These are phyloP conservation scores for Hyalella azteca DNA, from an alignment of 2,888 invertebrate genomes.

Conservation along the genomic window DNA sequence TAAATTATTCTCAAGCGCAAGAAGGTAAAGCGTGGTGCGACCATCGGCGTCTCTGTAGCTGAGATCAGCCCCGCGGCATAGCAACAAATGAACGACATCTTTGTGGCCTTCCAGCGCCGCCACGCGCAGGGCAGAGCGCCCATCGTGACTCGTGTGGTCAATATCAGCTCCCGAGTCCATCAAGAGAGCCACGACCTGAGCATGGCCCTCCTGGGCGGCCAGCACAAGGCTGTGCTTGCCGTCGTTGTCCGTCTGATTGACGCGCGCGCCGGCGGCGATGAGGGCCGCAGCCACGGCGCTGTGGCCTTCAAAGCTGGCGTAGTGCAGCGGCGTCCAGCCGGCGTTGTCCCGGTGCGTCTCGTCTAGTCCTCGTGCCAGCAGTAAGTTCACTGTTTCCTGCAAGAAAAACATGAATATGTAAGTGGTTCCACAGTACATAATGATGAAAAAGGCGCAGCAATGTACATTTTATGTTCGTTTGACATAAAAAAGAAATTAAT, in stretches of 20 bases:
- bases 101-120: slow-evolving; percentile 86
- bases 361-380: slow-evolving; percentile 79
- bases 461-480: background rate
- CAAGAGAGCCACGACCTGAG: slow-evolving; percentile 71
- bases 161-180: slow-evolving; percentile 79
- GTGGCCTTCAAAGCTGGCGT: slow-evolving; percentile 91
- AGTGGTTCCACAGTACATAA: background rate
- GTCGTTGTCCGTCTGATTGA: slow-evolving; percentile 89
- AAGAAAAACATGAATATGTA: slow-evolving; percentile 48
- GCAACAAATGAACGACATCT: slow-evolving; percentile 73
- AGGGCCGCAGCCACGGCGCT: slow-evolving; percentile 80
- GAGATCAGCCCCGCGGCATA: slow-evolving; percentile 80
- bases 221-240: slow-evolving; percentile 86
- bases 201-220: slow-evolving; percentile 88
- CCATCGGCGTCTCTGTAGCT: slow-evolving; percentile 92
- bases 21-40: slow-evolving; percentile 86
- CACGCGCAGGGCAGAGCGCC: slow-evolving; percentile 80
- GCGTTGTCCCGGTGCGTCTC: slow-evolving; percentile 78
- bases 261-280: slow-evolving; percentile 84
- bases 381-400: slow-evolving; percentile 78
- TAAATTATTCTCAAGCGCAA: slow-evolving; percentile 84
- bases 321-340: slow-evolving; percentile 96
- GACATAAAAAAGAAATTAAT: too few species aligned
- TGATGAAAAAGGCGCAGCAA: background rate
- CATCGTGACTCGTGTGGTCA: slow-evolving; percentile 87